A percentile compares a stretch with the other conserved stretches of the same genome.
Evolutionary conservation across 2,888 invertebrate genomes (phyloP).

Genomic region (Dexiosoma caninum): DNA sequence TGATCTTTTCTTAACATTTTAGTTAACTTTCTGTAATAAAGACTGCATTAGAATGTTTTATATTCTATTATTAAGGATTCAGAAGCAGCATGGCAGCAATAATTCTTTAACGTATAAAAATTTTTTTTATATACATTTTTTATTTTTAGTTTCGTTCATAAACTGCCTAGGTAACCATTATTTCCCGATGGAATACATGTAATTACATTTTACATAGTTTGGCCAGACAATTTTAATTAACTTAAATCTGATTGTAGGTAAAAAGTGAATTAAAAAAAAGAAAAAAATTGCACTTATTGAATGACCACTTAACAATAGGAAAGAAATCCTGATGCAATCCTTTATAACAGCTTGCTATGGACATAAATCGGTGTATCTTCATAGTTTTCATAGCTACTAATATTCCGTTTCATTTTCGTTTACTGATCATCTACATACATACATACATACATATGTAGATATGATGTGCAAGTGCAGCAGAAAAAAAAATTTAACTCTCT

Average conservation of each 20-base stretch:
- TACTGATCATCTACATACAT: not conserved
- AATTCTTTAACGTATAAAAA: too few species aligned
- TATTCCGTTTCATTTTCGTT: slow-evolving; percentile 11
- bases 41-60: too few species aligned
- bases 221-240: not conserved
- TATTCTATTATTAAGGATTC: too few species aligned
- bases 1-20: too few species aligned
- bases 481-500: not conserved
- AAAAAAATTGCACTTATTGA: too few species aligned
- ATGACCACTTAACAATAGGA: slow-evolving; percentile 7
- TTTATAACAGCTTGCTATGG: slow-evolving; percentile 42
- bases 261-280: too few species aligned
- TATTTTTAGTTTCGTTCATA: too few species aligned
- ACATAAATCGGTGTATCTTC: slow-evolving; percentile 14
- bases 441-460: not conserved
- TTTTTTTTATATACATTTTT: too few species aligned
- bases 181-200: not conserved
- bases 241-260: not conserved
- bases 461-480: slow-evolving; percentile 43
- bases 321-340: slow-evolving; percentile 26
- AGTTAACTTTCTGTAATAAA: too few species aligned
- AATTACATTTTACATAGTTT: not conserved
- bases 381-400: not conserved
- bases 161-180: not conserved
- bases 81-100: too few species aligned